Conservation (phyloP, 2,797 vertebrate species). For the Cuculus canorus region DNA sequence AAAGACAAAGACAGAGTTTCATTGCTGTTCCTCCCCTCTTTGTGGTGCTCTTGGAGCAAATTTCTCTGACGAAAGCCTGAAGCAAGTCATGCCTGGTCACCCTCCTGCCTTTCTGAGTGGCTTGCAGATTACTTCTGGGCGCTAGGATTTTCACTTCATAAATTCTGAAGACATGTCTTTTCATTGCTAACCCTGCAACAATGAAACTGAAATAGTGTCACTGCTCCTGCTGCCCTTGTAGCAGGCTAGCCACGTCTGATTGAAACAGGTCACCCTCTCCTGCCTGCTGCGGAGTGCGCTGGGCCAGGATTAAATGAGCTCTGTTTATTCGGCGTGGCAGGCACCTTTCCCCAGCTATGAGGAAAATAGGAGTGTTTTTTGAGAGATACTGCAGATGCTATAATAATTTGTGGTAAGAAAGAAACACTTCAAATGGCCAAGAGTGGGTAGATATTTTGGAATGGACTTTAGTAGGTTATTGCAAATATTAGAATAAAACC, state of each 20-base stretch:
- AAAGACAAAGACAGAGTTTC: not conserved
- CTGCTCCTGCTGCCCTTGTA: not conserved
- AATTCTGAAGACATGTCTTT: not conserved
- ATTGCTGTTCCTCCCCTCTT: not conserved
- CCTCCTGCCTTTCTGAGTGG: not conserved
- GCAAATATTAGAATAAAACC: not conserved
- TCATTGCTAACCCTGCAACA: not conserved
- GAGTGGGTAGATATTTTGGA: not conserved
- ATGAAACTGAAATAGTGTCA: not conserved
- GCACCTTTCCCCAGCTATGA: not conserved
- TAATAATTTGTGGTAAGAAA: not conserved
- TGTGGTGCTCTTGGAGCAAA: not conserved
- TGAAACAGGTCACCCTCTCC: not conserved
- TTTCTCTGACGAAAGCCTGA: not conserved
- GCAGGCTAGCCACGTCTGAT: not conserved
- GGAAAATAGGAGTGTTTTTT: not conserved
- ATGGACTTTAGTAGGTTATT: not conserved
- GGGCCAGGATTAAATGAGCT: not conserved
- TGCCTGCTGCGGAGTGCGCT: fast-evolving
- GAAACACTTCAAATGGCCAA: not conserved
- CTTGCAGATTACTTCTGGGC: not conserved
- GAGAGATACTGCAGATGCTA: not conserved
- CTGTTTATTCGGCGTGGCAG: not conserved
- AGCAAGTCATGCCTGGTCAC: fast-evolving
- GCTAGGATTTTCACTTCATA: not conserved